A percentile compares a stretch with the other conserved stretches of the same genome.
Evolutionary conservation across 2,797 vertebrate species (phyloP).

Genomic region (Sandelia bainsii): DNA sequence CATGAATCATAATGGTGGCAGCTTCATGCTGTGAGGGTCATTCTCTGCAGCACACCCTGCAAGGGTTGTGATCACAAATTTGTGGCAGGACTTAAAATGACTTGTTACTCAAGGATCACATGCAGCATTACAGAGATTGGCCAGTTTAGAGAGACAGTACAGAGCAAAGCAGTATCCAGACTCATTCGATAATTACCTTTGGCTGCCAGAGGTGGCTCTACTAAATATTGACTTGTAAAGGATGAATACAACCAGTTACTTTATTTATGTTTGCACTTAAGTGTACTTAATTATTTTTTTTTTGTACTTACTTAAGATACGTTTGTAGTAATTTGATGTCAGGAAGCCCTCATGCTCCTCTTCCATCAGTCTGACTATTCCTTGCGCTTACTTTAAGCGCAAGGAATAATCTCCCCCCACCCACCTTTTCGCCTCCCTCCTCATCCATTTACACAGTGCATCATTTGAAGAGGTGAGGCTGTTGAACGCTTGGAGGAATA

Average conservation of each 20-base stretch:
- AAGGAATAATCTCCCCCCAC: too few relatives aligned
- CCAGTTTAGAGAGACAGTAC: not conserved
- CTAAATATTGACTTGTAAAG: conserved; percentile 12
- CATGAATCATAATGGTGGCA: conserved; percentile 15
- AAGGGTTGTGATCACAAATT: conserved; percentile 22
- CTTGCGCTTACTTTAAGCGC: conserved; percentile 45
- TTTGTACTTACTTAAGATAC: not conserved
- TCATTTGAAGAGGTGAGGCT: conserved; percentile 84
- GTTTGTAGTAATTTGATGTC: conserved; percentile 1
- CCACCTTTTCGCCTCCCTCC: conserved; percentile 36
- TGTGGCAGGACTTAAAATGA: conserved; percentile 10
- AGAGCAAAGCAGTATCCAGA: not conserved
- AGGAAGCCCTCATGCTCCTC: conserved; percentile 18
- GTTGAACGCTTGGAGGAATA: conserved; percentile 81
- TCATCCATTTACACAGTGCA: conserved; percentile 81
- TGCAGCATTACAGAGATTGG: conserved; percentile 5
- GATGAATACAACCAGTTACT: not conserved
- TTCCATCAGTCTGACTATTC: conserved; percentile 42
- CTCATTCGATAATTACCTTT: conserved; percentile 1
- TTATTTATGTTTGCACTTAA: conserved; percentile 21
- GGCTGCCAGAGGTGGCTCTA: not conserved
- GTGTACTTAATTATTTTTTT: conserved; percentile 9
- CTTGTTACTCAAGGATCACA: conserved; percentile 14
- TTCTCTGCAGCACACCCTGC: conserved; percentile 29
- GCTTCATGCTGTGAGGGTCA: conserved; percentile 22